Conservation (phyloP, 2,888 invertebrate species). For the Protonemura montana region DNA sequence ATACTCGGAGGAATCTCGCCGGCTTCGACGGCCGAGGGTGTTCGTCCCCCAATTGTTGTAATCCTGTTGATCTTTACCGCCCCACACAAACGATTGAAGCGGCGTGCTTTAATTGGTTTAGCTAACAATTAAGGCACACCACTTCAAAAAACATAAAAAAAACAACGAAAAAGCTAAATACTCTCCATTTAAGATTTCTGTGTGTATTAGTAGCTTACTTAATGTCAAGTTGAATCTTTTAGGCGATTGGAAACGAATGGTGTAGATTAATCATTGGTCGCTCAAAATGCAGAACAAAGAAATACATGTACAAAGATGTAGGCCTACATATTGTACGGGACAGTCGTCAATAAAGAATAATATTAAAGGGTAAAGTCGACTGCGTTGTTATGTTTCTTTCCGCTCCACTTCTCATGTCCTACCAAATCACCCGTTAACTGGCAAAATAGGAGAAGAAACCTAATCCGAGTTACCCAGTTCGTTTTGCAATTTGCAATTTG, state of each 20-base stretch:
- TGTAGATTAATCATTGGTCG: not conserved
- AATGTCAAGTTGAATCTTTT: not conserved
- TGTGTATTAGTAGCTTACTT: not conserved
- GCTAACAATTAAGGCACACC: not conserved
- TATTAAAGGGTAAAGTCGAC: not conserved
- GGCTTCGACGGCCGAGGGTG: no score
- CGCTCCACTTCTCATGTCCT: no score
- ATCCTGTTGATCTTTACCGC: not conserved
- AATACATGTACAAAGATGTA: not conserved
- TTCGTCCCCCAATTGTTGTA: not conserved
- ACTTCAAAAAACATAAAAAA: not conserved
- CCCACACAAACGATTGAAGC: not conserved
- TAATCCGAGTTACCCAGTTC: no score
- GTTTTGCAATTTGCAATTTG: no score
- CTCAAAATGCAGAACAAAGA: not conserved
- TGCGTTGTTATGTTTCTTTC: no score
- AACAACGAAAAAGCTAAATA: slow-evolving; percentile 3
- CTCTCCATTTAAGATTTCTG: not conserved
- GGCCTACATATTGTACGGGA: not conserved
- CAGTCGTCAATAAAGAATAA: not conserved
- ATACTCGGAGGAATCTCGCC: not conserved
- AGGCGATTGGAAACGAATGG: not conserved
- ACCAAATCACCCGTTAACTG: no score
- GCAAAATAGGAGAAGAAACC: no score
- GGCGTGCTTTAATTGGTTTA: not conserved